Evolutionary conservation across 2,113 vertebrate species (phyloP), one percentile per base, ranked within the genome.

Genomic region (Caloenas nicobarica): DNA sequence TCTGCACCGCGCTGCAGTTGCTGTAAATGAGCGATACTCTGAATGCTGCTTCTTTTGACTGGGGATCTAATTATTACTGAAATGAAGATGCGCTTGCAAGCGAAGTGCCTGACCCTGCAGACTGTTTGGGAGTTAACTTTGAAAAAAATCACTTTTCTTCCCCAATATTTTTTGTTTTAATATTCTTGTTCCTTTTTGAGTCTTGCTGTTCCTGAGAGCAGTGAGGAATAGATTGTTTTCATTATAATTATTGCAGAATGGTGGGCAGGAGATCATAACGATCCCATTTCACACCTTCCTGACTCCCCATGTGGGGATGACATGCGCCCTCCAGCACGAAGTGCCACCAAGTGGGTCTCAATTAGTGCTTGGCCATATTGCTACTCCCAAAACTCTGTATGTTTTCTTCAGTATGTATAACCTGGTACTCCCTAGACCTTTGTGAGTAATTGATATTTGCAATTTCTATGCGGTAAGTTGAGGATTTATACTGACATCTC

Each of bases 231-330:
- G 46, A 89, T 79, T 73, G 64, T 56, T 90, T 91, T 69, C 50
- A 51, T 74, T 95, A 74, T 44, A 40, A 19, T 81, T 44, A 71
- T 82, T 95, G 56, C 65, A 46, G 86, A 88, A 68, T 34, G 78
- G 48, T 50, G 83, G 60, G 29, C 46, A 74, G 57, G 87, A 74
- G 29, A 74, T 80, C 7, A 1, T 74, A 81, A 94, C 3, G 13
- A 78, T 81, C n/a, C 77, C 42, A 71, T 94, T 94, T 96, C 85
- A 89, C 71, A 57, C 84, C 79, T 91, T 34, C 18, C 4, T 93
- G 85, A 40, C 22, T 76, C 90, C 44, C 85, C 66, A 65, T 91
- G 93, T 64, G 81, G 66, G 82, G 53, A 48, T 88, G 92, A 81
- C 78, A 84, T 88, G 68, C 28, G 81, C 79, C 84, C 81, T 89